A percentile compares a stretch with the other conserved stretches of the same genome.
Evolutionary conservation across 2,113 vertebrate genomes (phyloP).

Genomic region (Trogon melanurus): DNA sequence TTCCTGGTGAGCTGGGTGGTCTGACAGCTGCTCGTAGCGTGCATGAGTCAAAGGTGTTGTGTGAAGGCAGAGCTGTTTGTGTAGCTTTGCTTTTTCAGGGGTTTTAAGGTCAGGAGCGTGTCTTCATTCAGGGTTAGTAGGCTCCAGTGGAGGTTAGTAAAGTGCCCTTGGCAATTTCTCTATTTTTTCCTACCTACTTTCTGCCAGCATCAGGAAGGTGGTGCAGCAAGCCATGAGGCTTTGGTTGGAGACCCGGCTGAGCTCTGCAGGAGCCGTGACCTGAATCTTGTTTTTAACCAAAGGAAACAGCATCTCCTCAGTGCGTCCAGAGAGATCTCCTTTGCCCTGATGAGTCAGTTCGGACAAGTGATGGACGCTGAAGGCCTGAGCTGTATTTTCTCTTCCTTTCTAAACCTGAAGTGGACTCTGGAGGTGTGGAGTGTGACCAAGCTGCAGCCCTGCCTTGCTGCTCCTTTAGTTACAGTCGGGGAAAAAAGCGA

Average conservation of each 20-base stretch:
- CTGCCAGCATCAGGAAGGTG: not conserved
- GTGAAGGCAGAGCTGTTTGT: not conserved
- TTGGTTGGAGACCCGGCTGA: not conserved
- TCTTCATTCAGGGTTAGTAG: not conserved
- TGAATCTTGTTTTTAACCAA: not conserved
- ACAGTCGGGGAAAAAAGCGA: accelerated
- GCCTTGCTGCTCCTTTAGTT: not conserved
- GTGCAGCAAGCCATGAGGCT: not conserved
- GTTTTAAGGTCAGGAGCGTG: not conserved
- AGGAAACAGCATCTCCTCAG: not conserved
- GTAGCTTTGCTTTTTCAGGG: not conserved
- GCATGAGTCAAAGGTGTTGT: not conserved
- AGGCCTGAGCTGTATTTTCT: not conserved
- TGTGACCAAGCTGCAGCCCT: not conserved
- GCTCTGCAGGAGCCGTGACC: not conserved
- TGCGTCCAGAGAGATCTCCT: not conserved
- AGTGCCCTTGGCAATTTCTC: not conserved
- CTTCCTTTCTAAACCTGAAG: not conserved
- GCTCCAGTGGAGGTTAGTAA: not conserved
- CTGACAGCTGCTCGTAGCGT: accelerated
- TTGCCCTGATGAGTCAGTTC: not conserved
- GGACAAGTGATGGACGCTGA: not conserved
- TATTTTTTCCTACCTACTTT: not conserved
- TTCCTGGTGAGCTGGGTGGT: not conserved
- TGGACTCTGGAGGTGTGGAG: not conserved